Evolutionary conservation across 2,113 vertebrate species (phyloP).

Genomic region (Panthera leo): DNA sequence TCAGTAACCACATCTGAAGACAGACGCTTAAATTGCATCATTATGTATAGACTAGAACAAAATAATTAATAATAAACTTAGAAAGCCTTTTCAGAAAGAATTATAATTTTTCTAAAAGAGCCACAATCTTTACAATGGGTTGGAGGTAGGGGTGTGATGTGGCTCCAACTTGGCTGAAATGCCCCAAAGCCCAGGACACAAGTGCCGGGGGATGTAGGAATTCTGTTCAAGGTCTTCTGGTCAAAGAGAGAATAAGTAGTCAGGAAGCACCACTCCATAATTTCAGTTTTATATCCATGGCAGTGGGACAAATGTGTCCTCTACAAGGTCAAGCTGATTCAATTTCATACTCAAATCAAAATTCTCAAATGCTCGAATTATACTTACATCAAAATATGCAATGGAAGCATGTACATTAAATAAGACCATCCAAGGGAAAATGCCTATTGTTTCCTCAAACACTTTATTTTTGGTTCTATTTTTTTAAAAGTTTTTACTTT

Average conservation of each 20-base stretch:
- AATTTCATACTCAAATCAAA: background rate
- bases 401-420: background rate
- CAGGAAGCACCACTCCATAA: accelerated
- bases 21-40: background rate
- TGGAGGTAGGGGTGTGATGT: background rate
- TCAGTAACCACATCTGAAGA: background rate
- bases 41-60: background rate
- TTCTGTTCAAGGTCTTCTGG: too few species aligned
- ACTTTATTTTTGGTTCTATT: background rate
- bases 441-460: background rate
- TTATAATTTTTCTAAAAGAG: background rate
- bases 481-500: background rate
- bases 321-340: background rate
- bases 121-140: background rate
- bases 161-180: background rate
- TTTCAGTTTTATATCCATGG: background rate
- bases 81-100: background rate
- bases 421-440: background rate
- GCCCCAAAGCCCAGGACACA: background rate
- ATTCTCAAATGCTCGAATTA: background rate
- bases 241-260: background rate
- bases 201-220: accelerated
- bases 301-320: background rate
- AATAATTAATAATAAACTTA: background rate
- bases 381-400: background rate